A percentile compares a stretch with the other conserved stretches of the same genome.
Evolutionary conservation across 2,113 vertebrate genomes (phyloP).

Genomic region (Condylura cristata): DNA sequence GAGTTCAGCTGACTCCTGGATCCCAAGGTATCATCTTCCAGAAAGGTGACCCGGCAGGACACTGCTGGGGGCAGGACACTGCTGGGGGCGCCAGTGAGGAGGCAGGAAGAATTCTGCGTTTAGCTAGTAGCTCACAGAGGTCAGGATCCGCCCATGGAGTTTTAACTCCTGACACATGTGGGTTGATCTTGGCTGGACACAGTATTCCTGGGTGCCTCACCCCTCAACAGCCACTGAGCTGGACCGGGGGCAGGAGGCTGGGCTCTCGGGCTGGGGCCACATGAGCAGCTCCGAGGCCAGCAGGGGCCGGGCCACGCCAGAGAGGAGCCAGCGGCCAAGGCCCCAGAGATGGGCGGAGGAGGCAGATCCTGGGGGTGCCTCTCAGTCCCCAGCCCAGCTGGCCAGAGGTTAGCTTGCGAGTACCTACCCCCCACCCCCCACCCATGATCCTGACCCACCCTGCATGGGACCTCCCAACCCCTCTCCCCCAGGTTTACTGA

Average conservation of each 20-base stretch:
- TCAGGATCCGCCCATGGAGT: rapidly evolving
- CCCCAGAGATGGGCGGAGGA: rapidly evolving
- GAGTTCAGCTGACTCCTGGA: background rate
- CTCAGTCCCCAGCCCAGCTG: background rate
- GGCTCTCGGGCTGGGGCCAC: background rate
- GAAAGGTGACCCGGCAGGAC: background rate
- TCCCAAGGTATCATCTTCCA: background rate
- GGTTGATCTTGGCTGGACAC: background rate
- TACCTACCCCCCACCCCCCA: rapidly evolving
- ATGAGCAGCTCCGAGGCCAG: rapidly evolving
- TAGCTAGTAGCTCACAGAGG: background rate
- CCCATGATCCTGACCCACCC: background rate
- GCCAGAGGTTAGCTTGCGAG: background rate
- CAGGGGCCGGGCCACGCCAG: background rate
- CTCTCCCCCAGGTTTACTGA: background rate
- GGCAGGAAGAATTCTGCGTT: background rate
- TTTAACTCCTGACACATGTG: background rate
- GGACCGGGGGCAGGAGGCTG: background rate
- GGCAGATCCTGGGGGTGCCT: background rate
- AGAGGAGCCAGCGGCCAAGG: background rate
- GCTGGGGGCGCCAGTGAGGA: no score
- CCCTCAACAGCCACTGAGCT: background rate
- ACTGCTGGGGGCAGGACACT: no score
- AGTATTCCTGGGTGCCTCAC: background rate
- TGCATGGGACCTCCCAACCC: background rate